Base-by-base conservation (phyloP, 2,888 invertebrate genomes). In the Heterodera filipjevi region DNA sequence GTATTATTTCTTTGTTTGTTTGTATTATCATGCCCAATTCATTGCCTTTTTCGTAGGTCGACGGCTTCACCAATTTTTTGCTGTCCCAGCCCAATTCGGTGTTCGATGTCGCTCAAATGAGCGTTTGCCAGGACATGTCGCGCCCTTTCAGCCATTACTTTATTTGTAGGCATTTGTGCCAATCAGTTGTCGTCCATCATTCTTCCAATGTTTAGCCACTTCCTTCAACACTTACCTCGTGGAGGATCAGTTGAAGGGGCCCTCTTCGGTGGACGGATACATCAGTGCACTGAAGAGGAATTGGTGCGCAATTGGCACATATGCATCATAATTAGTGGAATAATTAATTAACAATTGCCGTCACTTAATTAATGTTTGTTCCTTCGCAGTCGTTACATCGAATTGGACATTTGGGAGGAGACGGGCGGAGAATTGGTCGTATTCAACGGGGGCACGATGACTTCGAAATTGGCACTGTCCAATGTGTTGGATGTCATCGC, bases 321-420 rank as follows among this genome's bases (percentile, higher is more conserved):
- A n/a, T n/a, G n/a, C n/a, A n/a, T 91, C 53, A 19, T 35, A 71
- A 22, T 27, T 3, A 22, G n/a, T 27, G n/a, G 33, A 3, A 27
- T n/a, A n/a, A 71, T 71, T 22, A 27, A 6, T 71, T n/a, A n/a
- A n/a, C n/a, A n/a, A n/a, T n/a, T n/a, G n/a, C 39, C 39, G 39
- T 2, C 33, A 44, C 27, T 73, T n/a, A 73, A 46, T 39, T 73
- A 39, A 39, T 32, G 14, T 71, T 71, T 2, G n/a, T 39, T 39
- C 64, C 44, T 16, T 39, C 77, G 32, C 46, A 77, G 66, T 77
- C 46, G 70, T 27, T 77, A 27, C 72, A 70, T 70, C 70, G 66
- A 77, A 70, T 92, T 92, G 86, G 92, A 92, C 85, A 90, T 91
- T 75, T 92, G 92, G 91, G 92, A 92, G 85, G 91, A 82, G 39